These are phyloP conservation scores for Chelon auratus DNA, from an alignment of 2,797 vertebrate genomes.

Conservation along the genomic window DNA sequence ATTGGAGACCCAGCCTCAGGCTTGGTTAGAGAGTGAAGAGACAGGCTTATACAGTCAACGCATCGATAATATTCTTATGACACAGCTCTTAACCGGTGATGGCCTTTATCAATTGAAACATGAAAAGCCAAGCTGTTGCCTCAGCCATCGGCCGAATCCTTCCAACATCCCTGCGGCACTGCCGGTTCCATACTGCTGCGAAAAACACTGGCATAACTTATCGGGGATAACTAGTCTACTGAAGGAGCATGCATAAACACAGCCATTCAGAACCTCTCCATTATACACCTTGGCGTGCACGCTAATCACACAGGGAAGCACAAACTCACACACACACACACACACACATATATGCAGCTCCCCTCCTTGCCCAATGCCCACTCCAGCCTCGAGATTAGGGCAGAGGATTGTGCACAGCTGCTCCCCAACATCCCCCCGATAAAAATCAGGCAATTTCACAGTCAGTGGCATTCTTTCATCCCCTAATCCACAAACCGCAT, in stretches of 20 bases:
- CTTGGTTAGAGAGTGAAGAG: constrained; percentile 65
- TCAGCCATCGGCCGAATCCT: constrained; percentile 34
- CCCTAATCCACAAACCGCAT: constrained; percentile 81
- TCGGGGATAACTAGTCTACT: constrained; percentile 65
- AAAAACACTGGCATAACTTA: constrained; percentile 60
- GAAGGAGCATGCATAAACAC: constrained; percentile 62
- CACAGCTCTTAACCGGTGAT: constrained; percentile 72
- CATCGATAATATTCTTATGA: constrained; percentile 76
- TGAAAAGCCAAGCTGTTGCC: constrained; percentile 52
- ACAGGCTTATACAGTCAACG: constrained; percentile 77
- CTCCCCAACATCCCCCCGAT: constrained; percentile 82
- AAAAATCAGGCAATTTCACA: constrained; percentile 88
- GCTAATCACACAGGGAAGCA: constrained; percentile 45
- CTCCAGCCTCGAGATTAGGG: constrained; percentile 79
- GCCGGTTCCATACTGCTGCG: constrained; percentile 49
- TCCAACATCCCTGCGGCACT: constrained; percentile 17
- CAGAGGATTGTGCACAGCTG: constrained; percentile 85
- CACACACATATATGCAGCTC: constrained; percentile 33
- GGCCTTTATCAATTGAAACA: constrained; percentile 62
- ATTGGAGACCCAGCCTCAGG: constrained; percentile 55
- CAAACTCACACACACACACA: no score
- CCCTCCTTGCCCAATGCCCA: constrained; percentile 53
- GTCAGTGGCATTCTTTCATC: constrained; percentile 86
- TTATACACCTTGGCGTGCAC: constrained; percentile 51
- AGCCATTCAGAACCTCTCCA: constrained; percentile 46